Evolutionary conservation across 1,140 invertebrate species (phyloP).

Genomic region (Euwallacea fornicatus): DNA sequence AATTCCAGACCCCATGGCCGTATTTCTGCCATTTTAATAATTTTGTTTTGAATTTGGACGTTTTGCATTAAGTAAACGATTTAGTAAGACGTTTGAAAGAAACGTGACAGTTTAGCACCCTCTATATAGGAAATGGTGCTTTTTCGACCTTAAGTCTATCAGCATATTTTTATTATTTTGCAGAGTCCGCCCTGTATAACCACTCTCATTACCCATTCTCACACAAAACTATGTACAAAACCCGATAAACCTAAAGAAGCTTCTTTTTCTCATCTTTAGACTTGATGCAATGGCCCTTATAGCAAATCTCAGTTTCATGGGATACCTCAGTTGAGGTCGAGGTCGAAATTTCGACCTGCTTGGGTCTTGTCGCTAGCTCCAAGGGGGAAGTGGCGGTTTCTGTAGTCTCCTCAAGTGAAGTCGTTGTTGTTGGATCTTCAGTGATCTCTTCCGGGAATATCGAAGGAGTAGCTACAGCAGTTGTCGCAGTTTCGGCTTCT

Average conservation of each 20-base stretch:
- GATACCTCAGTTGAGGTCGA: constrained; percentile 80
- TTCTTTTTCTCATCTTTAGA: constrained; percentile 56
- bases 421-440: constrained; percentile 32
- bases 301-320: constrained; percentile 84
- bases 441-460: constrained; percentile 44
- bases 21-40: too few relatives aligned
- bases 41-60: too few relatives aligned
- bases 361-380: neutral
- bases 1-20: too few relatives aligned
- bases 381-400: neutral
- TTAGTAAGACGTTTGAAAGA: too few relatives aligned
- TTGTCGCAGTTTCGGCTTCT: constrained; percentile 24
- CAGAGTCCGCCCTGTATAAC: neutral
- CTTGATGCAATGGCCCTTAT: constrained; percentile 79
- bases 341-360: constrained; percentile 59
- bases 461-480: constrained; percentile 35
- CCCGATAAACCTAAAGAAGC: neutral
- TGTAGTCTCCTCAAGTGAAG: constrained; percentile 21
- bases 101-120: neutral
- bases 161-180: neutral
- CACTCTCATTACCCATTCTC: constrained; percentile 1
- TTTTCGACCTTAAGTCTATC: too few relatives aligned
- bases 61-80: too few relatives aligned
- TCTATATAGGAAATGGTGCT: neutral
- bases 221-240: constrained; percentile 1